Evolutionary conservation across 2,113 vertebrate genomes (phyloP).

Genomic region (Cepphus grylle): DNA sequence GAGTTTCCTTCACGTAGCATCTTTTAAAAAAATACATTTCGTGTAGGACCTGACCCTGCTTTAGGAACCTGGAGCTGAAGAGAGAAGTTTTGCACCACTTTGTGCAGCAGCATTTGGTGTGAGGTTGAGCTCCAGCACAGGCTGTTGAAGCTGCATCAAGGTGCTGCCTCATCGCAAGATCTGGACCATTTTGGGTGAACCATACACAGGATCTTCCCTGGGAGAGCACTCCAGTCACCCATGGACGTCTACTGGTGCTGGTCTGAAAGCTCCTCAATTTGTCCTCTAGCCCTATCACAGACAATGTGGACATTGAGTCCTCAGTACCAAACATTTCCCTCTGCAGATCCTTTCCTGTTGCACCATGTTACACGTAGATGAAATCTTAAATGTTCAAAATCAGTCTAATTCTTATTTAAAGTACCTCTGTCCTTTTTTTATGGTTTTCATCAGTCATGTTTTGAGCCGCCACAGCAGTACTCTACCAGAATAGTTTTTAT

Average conservation of each 20-base stretch:
- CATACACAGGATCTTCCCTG: background rate
- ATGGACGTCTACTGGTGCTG: background rate
- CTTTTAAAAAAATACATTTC: background rate
- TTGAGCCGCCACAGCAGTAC: background rate
- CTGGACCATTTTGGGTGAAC: rapidly evolving
- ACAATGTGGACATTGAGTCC: background rate
- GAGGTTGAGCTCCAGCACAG: background rate
- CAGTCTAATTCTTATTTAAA: background rate
- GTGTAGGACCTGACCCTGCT: background rate
- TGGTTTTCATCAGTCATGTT: background rate
- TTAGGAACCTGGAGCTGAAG: background rate
- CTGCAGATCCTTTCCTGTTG: background rate
- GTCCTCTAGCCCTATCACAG: background rate
- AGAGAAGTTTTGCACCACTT: background rate
- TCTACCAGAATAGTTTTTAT: background rate
- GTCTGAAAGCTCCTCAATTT: background rate
- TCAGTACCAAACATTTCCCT: background rate
- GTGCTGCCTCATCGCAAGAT: background rate
- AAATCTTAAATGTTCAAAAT: background rate
- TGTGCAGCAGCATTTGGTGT: background rate
- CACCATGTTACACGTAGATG: background rate
- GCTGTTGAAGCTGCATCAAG: background rate
- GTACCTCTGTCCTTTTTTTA: background rate
- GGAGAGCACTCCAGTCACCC: background rate
- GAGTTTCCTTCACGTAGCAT: background rate